Evolutionary conservation across 2,888 invertebrate species (phyloP).

Genomic region (Brachyptera risi): DNA sequence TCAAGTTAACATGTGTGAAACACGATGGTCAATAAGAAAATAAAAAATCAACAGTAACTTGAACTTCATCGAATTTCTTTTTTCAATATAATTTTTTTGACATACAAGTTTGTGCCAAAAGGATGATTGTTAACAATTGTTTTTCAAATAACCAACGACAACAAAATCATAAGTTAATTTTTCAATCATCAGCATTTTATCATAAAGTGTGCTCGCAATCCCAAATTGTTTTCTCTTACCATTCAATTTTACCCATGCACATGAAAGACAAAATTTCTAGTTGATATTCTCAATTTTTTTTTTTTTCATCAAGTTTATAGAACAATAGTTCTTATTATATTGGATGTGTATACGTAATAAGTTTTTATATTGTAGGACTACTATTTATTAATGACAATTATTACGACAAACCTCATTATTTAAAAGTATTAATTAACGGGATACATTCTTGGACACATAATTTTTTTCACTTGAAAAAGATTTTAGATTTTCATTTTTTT

Average conservation of each 20-base stretch:
- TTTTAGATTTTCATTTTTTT: neutral
- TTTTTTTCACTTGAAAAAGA: neutral
- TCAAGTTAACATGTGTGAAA: no score
- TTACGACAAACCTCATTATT: neutral
- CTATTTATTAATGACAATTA: neutral
- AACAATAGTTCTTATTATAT: neutral
- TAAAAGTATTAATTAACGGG: neutral
- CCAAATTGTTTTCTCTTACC: neutral
- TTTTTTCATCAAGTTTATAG: neutral
- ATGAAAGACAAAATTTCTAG: neutral
- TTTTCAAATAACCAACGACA: neutral
- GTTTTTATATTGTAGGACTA: neutral
- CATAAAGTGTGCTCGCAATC: neutral
- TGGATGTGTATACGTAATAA: neutral
- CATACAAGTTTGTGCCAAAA: no score
- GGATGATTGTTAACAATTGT: no score
- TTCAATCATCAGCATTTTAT: neutral
- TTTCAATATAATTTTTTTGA: no score
- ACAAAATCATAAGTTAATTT: neutral
- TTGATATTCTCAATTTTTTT: neutral
- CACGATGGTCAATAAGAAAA: no score
- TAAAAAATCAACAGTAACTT: no score
- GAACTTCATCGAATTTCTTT: no score
- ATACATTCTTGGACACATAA: constrained; percentile 1
- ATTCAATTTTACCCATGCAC: neutral